Evolutionary conservation across 2,888 invertebrate genomes (phyloP).

Genomic region (Nomada ferruginata): DNA sequence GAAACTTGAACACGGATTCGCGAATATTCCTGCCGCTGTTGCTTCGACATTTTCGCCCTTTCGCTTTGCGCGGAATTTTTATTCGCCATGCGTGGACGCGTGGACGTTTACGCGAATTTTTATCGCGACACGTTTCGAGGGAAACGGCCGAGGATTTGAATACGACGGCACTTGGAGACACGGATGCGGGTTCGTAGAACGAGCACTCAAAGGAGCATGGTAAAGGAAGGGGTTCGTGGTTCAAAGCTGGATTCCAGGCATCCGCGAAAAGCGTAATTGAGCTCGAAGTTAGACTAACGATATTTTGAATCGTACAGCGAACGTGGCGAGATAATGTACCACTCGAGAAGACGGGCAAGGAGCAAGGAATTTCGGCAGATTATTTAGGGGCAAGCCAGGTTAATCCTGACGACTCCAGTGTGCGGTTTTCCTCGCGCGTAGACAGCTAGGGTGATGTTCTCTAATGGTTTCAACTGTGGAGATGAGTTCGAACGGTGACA

Average conservation of each 20-base stretch:
- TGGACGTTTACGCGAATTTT: background rate
- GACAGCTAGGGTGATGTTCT: background rate
- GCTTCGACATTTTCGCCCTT: background rate
- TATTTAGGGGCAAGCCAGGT: constrained; percentile 27
- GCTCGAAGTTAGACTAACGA: constrained; percentile 54
- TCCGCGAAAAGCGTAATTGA: constrained; percentile 49
- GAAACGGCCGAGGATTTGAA: background rate
- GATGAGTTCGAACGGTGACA: background rate
- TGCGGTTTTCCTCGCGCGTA: background rate
- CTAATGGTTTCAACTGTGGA: background rate
- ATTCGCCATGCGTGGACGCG: background rate
- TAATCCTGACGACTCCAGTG: constrained; percentile 27
- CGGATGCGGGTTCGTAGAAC: background rate
- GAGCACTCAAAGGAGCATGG: constrained; percentile 2
- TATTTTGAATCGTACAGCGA: constrained; percentile 40
- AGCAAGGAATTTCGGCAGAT: constrained; percentile 42
- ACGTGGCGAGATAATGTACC: constrained; percentile 31
- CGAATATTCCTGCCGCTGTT: background rate
- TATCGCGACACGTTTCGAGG: background rate
- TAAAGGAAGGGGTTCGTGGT: background rate
- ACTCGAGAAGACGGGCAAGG: background rate
- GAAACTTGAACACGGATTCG: too few relatives aligned
- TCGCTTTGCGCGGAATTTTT: background rate
- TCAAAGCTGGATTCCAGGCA: background rate
- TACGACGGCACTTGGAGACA: constrained; percentile 19